A percentile compares a stretch with the other conserved stretches of the same genome.
phyloP scores from a whole-genome alignment of 2,888 invertebrate genomes.

The Thumatha senex region DNA sequence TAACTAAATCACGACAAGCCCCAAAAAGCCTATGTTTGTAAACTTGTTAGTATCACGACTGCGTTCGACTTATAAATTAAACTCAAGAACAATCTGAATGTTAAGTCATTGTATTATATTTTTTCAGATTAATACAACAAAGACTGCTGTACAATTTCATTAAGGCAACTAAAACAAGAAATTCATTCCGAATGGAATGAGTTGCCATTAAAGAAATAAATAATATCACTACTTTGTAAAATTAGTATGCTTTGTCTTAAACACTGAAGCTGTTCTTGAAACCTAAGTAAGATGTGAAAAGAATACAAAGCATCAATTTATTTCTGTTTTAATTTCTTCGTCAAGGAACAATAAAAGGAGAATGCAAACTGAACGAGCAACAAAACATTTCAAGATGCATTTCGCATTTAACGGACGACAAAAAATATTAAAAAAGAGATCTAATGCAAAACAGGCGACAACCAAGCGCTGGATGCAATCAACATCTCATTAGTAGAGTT shows the following conservation, averaged over 20 bases:
- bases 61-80: no score
- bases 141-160: neutral
- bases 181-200: neutral
- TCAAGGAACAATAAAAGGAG: conserved; percentile 23
- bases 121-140: neutral
- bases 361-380: conserved; percentile 41
- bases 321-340: conserved; percentile 32
- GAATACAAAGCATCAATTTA: conserved; percentile 3
- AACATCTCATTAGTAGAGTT: conserved; percentile 78
- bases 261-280: neutral
- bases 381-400: conserved; percentile 60
- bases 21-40: no score
- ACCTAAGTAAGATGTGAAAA: conserved; percentile 2
- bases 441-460: conserved; percentile 65
- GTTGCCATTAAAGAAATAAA: neutral
- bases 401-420: conserved; percentile 59
- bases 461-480: conserved; percentile 72
- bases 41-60: no score
- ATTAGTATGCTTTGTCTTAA: conserved; percentile 6
- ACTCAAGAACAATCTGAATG: no score
- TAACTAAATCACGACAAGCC: no score
- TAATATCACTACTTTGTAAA: conserved; percentile 1
- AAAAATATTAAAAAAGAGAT: conserved; percentile 52
- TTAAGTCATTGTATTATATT: no score
- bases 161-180: neutral